Evolutionary conservation across 1,140 invertebrate genomes (phyloP).

Genomic region (Diprion similis): DNA sequence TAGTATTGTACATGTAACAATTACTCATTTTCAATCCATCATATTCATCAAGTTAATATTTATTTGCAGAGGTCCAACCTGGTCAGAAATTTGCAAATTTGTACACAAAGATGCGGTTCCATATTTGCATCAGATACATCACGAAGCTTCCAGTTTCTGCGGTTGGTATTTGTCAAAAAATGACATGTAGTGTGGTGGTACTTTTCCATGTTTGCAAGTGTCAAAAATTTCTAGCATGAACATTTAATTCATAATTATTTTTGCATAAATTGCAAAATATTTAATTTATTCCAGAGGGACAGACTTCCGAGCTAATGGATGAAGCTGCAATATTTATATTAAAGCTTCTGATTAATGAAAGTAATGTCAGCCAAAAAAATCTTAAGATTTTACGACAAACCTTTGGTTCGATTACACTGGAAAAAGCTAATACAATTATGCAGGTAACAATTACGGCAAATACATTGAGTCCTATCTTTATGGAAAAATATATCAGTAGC

Average conservation of each 20-base stretch:
- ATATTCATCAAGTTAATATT: conserved; percentile 23
- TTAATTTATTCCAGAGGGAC: conserved; percentile 38
- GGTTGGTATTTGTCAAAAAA: conserved; percentile 34
- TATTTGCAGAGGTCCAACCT: conserved; percentile 39
- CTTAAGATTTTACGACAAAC: conserved; percentile 62
- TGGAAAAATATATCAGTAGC: background rate
- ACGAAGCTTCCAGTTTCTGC: conserved; percentile 32
- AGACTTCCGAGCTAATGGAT: conserved; percentile 64
- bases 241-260: conserved; percentile 21
- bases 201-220: background rate
- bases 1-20: conserved; percentile 18
- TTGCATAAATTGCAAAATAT: conserved; percentile 17
- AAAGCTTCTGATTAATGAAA: conserved; percentile 67
- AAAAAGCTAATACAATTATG: conserved; percentile 63
- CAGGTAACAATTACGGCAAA: conserved; percentile 47
- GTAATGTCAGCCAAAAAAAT: conserved; percentile 65
- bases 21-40: conserved; percentile 16
- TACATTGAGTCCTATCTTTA: conserved; percentile 14
- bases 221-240: conserved; percentile 9
- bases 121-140: conserved; percentile 35
- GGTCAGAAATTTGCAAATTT: conserved; percentile 42
- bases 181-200: conserved; percentile 1
- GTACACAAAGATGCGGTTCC: conserved; percentile 32
- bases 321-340: conserved; percentile 69
- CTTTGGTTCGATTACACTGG: conserved; percentile 61